Conservation (phyloP, 2,888 invertebrate genomes). For the Listrodromus nycthemerus region DNA sequence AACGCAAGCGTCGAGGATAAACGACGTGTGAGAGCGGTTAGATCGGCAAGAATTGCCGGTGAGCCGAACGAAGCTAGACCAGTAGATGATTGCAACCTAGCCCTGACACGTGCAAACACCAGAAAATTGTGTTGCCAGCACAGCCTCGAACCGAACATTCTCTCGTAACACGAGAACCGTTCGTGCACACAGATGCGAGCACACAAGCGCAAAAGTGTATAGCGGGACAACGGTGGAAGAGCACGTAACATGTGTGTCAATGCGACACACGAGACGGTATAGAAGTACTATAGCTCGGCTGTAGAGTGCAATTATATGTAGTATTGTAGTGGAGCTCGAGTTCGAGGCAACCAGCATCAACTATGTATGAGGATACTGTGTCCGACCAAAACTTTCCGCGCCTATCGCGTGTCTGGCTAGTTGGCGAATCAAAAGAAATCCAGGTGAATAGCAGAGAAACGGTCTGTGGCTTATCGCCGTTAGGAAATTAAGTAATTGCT, state of each 20-base stretch:
- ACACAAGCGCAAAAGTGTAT: slow-evolving; percentile 20
- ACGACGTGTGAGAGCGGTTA: slow-evolving; percentile 18
- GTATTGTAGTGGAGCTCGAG: slow-evolving; percentile 47
- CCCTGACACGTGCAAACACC: slow-evolving; percentile 77
- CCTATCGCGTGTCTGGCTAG: background rate
- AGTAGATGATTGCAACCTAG: slow-evolving; percentile 61
- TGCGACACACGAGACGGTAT: slow-evolving; percentile 71
- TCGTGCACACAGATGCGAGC: slow-evolving; percentile 45
- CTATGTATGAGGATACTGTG: slow-evolving; percentile 50
- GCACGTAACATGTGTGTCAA: slow-evolving; percentile 75
- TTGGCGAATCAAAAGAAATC: slow-evolving; percentile 4
- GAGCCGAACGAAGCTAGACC: slow-evolving; percentile 30
- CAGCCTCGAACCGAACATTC: slow-evolving; percentile 69
- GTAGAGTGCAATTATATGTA: slow-evolving; percentile 19
- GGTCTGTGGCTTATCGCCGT: background rate
- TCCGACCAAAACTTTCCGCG: slow-evolving; percentile 37
- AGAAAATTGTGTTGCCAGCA: slow-evolving; percentile 74
- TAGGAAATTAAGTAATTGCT: background rate
- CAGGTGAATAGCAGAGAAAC: background rate
- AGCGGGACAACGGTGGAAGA: slow-evolving; percentile 66
- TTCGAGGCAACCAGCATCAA: slow-evolving; percentile 54
- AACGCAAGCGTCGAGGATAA: background rate
- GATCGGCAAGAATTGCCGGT: slow-evolving; percentile 27
- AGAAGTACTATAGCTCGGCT: slow-evolving; percentile 37
- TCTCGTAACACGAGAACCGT: slow-evolving; percentile 55